Evolutionary conservation across 2,113 vertebrate species (phyloP), one percentile per base, ranked within the genome.

Genomic region (Ciconia maguari): DNA sequence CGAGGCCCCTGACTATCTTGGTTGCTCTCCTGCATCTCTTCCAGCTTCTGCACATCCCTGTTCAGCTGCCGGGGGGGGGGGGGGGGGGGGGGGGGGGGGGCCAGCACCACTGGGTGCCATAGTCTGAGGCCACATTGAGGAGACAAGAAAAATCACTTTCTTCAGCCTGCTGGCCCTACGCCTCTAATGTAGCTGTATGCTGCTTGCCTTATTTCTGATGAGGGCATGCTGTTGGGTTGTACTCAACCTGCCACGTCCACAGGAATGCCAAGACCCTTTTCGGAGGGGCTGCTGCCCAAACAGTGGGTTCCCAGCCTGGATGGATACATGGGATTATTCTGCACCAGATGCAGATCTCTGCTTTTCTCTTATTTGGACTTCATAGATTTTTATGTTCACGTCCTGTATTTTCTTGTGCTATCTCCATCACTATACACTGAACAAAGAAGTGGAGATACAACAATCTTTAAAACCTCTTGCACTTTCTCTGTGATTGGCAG

Each of bases 301-400:
- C 16, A 83, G 55, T 8, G 22, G 14, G 6, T 64, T 93, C 10
- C 16, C 48, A 82, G 26, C 21, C 51, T 41, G 10, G n/a, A 3
- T 36, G 29, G 52, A n/a, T 34, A 41, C 18, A 2, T 7, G n/a
- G 36, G 18, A n/a, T 70, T 57, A 3, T 26, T 81, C 72, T 81
- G 69, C 55, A 84, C 24, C 34, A 66, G 36, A 21, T 42, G 15
- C 19, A 54, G 30, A 11, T 26, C 16, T 12, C 62, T 80, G 27
- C 24, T 65, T 55, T 86, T 60, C 68, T 80, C 44, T 61, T 57
- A 44, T 8, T 32, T 58, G 10, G 2, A 1, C 3, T 79, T 84
- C 15, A 9, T 2, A 38, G 19, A 3, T 42, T 57, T 87, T 89
- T 38, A 29, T 11, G 20, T 52, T 74, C 32, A 7, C 0, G 0